Evolutionary conservation across 1,140 invertebrate species (phyloP).

Genomic region (Scaptomyza graminum): DNA sequence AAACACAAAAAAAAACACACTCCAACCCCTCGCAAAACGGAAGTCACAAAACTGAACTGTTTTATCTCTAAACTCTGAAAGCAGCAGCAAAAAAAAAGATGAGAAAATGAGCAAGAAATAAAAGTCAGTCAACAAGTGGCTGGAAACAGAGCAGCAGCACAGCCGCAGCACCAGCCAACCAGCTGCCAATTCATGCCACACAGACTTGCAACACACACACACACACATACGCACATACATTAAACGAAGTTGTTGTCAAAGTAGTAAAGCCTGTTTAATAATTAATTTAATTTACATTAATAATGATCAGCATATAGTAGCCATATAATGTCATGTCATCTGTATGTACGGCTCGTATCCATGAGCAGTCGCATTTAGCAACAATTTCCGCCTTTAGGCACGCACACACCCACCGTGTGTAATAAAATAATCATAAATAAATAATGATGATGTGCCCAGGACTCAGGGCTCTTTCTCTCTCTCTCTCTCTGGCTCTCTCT

Average conservation of each 20-base stretch:
- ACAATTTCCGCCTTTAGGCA: conserved; percentile 39
- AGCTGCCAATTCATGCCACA: conserved; percentile 43
- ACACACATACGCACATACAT: not conserved
- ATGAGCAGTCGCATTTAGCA: conserved; percentile 16
- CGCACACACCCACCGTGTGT: conserved; percentile 46
- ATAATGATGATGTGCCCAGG: conserved; percentile 69
- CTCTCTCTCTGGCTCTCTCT: too few species aligned
- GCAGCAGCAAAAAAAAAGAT: too few species aligned
- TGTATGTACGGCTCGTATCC: too few species aligned
- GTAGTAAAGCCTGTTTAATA: conserved; percentile 39
- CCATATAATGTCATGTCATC: conserved; percentile 4
- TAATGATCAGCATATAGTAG: conserved; percentile 43
- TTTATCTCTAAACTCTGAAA: not conserved
- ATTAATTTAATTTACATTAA: conserved; percentile 77
- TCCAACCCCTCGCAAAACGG: not conserved
- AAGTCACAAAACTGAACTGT: conserved; percentile 2
- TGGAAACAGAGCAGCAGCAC: conserved; percentile 9
- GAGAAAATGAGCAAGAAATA: conserved; percentile 42
- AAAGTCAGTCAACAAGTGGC: conserved; percentile 80
- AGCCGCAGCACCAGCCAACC: too few species aligned
- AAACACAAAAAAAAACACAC: not conserved
- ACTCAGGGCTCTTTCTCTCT: conserved; percentile 6
- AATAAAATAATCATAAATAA: conserved; percentile 83
- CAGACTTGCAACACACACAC: conserved; percentile 10
- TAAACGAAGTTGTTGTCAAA: not conserved